Evolutionary conservation across 2,113 vertebrate genomes (phyloP).

Genomic region (Marmota monax): DNA sequence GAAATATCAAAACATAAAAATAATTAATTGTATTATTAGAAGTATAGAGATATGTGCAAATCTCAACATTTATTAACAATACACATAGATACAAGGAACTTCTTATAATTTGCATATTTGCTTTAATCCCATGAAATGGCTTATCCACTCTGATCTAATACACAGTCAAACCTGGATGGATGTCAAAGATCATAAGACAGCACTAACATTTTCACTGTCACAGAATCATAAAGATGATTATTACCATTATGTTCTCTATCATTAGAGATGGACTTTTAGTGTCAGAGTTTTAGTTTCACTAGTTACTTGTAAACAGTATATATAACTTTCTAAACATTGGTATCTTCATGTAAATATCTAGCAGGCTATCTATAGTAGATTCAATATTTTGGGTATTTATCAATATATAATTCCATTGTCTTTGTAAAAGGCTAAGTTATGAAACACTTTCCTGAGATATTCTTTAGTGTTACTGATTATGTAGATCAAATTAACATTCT

Average conservation of each 20-base stretch:
- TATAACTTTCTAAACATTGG: background rate
- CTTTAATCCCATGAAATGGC: background rate
- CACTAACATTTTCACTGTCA: background rate
- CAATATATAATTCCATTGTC: background rate
- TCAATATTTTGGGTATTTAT: background rate
- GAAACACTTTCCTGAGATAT: background rate
- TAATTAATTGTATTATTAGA: background rate
- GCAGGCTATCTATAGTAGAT: background rate
- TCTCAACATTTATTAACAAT: background rate
- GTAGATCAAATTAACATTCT: background rate
- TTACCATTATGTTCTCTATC: background rate
- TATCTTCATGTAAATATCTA: conserved; percentile 6
- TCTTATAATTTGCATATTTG: background rate
- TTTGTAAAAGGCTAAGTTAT: background rate
- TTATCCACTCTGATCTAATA: background rate
- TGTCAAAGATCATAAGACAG: background rate
- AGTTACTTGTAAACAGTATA: background rate
- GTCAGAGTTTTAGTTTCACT: background rate
- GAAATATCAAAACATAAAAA: background rate
- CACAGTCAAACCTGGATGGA: background rate
- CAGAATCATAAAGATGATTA: background rate
- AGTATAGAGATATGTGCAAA: background rate
- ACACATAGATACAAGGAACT: background rate
- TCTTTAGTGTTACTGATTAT: background rate
- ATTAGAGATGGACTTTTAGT: background rate